Conservation (phyloP, 2,888 invertebrate genomes). For the Pristionchus entomophagus region DNA sequence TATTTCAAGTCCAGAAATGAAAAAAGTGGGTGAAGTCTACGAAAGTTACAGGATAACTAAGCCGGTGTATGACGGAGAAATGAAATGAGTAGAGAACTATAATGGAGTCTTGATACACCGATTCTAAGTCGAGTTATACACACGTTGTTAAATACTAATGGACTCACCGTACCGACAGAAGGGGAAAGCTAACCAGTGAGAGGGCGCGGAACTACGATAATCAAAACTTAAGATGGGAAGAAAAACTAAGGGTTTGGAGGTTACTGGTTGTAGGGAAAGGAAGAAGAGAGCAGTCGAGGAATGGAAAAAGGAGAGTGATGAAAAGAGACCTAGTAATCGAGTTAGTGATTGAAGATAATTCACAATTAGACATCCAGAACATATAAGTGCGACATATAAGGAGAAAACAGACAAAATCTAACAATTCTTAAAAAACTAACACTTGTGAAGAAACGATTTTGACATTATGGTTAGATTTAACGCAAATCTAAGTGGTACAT, state of each 20-base stretch:
- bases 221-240: neutral
- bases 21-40: conserved; percentile 7
- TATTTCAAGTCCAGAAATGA: conserved; percentile 19
- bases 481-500: neutral
- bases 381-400: conserved; percentile 25
- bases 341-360: neutral
- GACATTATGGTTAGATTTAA: neutral
- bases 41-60: conserved; percentile 5
- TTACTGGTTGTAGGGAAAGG: neutral
- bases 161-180: conserved; percentile 30
- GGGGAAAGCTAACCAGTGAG: conserved; percentile 42
- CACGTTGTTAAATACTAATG: conserved; percentile 39
- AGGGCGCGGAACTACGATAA: neutral
- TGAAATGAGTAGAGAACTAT: conserved; percentile 36
- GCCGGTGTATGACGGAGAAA: conserved; percentile 28
- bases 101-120: conserved; percentile 39
- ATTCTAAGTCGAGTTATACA: neutral
- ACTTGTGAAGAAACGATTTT: neutral
- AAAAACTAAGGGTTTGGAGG: neutral
- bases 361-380: conserved; percentile 33
- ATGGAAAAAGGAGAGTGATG: conserved; percentile 10
- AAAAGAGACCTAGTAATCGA: conserved; percentile 20
- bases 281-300: neutral
- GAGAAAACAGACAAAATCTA: conserved; percentile 15
- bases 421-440: conserved; percentile 6